Conservation (phyloP, 2,113 vertebrate species). For the Copsychus sechellarum region DNA sequence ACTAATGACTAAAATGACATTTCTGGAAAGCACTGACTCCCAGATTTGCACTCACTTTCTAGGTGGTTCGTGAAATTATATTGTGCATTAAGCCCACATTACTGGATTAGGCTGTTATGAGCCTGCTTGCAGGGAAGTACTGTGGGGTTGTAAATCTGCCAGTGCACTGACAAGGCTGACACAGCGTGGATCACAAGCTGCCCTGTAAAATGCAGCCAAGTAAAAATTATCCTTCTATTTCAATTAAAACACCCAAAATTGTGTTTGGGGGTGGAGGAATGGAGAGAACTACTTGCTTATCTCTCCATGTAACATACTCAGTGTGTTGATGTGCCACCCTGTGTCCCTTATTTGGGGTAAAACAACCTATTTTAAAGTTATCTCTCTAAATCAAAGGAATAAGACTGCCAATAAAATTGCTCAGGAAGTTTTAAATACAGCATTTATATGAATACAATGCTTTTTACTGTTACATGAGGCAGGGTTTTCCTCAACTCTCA, state of each 20-base stretch:
- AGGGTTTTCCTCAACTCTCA: neutral
- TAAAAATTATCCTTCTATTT: conserved; percentile 16
- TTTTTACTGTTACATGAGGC: neutral
- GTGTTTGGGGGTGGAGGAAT: neutral
- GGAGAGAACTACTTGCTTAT: neutral
- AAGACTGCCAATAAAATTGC: neutral
- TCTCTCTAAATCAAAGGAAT: neutral
- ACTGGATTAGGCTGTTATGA: neutral
- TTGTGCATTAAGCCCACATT: neutral
- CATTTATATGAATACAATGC: neutral
- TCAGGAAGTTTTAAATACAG: conserved; percentile 18
- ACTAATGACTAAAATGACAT: neutral
- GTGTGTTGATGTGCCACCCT: neutral
- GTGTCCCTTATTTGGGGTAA: accelerated
- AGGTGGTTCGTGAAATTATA: neutral
- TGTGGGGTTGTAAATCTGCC: neutral
- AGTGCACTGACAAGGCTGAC: neutral
- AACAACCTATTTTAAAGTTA: conserved; percentile 9
- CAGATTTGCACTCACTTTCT: conserved; percentile 1
- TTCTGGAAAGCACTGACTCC: neutral
- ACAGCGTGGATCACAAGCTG: neutral
- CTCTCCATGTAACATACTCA: neutral
- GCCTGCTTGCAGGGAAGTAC: neutral
- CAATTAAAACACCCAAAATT: neutral
- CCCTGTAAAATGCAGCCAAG: conserved; percentile 14